Percentiles rank a stretch among this genome's conserved stretches.
Conservation (phyloP, 2,113 vertebrate genomes). For the Nettapus auritus region DNA sequence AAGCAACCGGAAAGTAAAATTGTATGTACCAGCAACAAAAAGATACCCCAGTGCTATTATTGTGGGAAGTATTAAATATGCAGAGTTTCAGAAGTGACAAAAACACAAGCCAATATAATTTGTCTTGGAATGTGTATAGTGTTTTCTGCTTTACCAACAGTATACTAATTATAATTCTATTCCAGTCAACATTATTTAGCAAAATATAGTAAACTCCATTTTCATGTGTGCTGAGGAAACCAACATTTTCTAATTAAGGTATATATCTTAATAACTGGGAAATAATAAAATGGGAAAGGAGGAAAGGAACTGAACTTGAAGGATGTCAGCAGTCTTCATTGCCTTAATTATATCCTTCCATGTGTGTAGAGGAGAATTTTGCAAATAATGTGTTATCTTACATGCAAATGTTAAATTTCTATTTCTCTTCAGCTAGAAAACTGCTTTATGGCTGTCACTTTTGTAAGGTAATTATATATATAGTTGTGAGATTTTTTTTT, state of each 20-base stretch:
- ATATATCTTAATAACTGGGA: neutral
- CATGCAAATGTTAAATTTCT: neutral
- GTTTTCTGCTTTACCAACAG: neutral
- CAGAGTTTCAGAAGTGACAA: neutral
- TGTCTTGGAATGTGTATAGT: neutral
- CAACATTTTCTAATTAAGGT: neutral
- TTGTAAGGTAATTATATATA: slow-evolving; percentile 2
- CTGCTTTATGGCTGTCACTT: slow-evolving; percentile 21
- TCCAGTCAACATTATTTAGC: neutral
- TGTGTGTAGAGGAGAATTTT: slow-evolving; percentile 9
- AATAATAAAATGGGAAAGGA: neutral
- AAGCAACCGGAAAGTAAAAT: neutral
- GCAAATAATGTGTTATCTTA: neutral
- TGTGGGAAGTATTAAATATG: neutral
- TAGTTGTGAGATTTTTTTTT: neutral
- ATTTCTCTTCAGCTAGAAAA: slow-evolving; percentile 24
- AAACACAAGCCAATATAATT: neutral
- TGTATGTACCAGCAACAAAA: neutral
- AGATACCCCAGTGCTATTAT: neutral
- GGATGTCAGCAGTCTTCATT: neutral
- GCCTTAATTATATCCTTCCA: neutral
- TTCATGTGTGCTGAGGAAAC: neutral
- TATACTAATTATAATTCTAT: neutral
- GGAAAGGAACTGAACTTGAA: neutral
- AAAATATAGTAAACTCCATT: neutral